phyloP scores from a whole-genome alignment of 2,888 invertebrate species.

The Patella caerulea region DNA sequence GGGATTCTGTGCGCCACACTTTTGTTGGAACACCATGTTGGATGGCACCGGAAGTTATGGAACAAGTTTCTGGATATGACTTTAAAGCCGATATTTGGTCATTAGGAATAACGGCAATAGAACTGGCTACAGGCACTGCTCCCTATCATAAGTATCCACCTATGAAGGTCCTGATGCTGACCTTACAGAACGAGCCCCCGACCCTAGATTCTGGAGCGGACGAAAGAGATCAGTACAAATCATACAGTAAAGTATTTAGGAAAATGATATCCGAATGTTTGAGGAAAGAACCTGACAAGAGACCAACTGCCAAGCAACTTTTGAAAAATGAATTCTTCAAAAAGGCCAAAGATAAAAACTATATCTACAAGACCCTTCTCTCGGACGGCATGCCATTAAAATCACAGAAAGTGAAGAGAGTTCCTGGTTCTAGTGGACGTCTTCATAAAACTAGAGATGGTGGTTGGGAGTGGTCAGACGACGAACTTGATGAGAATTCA shows the following conservation, averaged over 20 bases:
- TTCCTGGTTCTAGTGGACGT: conserved; percentile 70
- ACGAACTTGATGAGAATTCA: conserved; percentile 79
- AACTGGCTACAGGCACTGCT: conserved; percentile 95
- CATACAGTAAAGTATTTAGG: conserved; percentile 94
- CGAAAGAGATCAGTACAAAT: conserved; percentile 97
- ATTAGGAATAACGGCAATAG: conserved; percentile 96
- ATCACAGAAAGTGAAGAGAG: conserved; percentile 81
- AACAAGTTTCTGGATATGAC: conserved; percentile 85
- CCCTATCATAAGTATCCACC: conserved; percentile 99
- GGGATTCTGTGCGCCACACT: conserved; percentile 95
- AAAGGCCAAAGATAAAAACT: conserved; percentile 83
- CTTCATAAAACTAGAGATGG: conserved; percentile 89
- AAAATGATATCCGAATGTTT: conserved; percentile 97
- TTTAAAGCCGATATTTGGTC: conserved; percentile 97
- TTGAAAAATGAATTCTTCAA: conserved; percentile 98
- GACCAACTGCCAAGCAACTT: conserved; percentile 94
- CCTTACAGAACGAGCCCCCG: conserved; percentile 97
- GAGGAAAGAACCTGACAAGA: conserved; percentile 93
- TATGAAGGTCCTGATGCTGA: conserved; percentile 98
- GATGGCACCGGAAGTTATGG: conserved; percentile 99
- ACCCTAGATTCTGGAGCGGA: conserved; percentile 94
- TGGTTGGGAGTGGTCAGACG: conserved; percentile 98
- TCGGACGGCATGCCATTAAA: conserved; percentile 76
- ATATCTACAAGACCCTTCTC: conserved; percentile 63
- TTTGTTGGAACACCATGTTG: conserved; percentile 99